A percentile compares a stretch with the other conserved stretches of the same genome.
Conservation (phyloP, 2,113 vertebrate genomes). For the Gavia stellata region DNA sequence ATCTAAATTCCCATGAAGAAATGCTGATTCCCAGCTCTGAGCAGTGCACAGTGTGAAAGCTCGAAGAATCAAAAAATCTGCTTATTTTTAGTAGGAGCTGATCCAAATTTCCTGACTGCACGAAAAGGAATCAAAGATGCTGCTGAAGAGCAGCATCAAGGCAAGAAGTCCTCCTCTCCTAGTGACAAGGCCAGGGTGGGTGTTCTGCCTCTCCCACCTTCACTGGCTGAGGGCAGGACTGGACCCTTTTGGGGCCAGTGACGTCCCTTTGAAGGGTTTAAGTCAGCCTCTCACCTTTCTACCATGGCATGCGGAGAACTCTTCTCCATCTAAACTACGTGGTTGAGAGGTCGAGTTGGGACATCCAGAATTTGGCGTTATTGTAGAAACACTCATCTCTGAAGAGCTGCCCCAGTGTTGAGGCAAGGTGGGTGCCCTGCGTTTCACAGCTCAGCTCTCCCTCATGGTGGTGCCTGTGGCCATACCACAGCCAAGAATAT, state of each 20-base stretch:
- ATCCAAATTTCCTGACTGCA: not conserved
- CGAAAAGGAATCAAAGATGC: not conserved
- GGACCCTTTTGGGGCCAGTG: not conserved
- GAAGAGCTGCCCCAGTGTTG: not conserved
- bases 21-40: not conserved
- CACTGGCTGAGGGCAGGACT: not conserved
- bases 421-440: not conserved
- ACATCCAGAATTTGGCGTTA: not conserved
- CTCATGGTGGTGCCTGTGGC: rapidly evolving
- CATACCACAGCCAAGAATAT: not conserved
- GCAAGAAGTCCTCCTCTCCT: not conserved
- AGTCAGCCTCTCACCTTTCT: not conserved
- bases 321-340: not conserved
- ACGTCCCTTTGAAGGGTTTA: not conserved
- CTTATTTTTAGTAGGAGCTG: not conserved
- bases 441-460: not conserved
- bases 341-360: not conserved
- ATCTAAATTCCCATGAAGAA: not conserved
- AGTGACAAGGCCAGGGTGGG: not conserved
- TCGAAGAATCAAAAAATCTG: not conserved
- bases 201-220: not conserved
- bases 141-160: not conserved
- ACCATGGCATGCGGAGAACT: not conserved
- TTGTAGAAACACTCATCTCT: not conserved
- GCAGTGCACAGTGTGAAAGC: not conserved